Evolutionary conservation across 2,113 vertebrate species (phyloP).

Genomic region (Barbus barbus): DNA sequence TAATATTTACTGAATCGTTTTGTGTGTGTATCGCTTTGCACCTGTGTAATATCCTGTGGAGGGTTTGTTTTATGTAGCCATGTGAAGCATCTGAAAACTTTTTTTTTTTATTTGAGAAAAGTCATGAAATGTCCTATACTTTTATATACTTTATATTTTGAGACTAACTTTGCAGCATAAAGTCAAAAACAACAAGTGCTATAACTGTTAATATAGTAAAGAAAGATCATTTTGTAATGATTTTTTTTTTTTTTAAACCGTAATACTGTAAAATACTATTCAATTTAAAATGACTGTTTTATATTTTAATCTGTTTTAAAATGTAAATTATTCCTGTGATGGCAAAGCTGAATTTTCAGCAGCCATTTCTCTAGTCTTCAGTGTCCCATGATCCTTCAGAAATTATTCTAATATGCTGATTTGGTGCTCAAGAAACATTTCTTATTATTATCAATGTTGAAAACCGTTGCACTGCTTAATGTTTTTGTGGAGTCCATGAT

Average conservation of each 20-base stretch:
- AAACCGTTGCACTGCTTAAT: too few relatives aligned
- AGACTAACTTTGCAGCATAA: not conserved
- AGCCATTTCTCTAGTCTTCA: not conserved
- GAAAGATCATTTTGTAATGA: not conserved
- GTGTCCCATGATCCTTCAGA: not conserved
- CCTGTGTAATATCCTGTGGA: conserved; percentile 32
- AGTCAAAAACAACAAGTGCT: not conserved
- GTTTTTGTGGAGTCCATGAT: too few relatives aligned
- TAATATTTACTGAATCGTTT: conserved; percentile 34
- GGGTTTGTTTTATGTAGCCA: not conserved
- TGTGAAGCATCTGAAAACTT: not conserved
- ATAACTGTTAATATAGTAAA: not conserved
- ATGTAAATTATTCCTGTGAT: not conserved
- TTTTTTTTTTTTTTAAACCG: too few relatives aligned
- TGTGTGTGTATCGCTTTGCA: conserved; percentile 19
- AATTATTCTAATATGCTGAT: not conserved
- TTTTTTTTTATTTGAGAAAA: not conserved
- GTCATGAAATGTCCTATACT: not conserved
- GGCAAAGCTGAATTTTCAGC: not conserved
- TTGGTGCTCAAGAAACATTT: not conserved
- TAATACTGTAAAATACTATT: not conserved
- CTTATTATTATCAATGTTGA: not conserved
- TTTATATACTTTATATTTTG: not conserved
- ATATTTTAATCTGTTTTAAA: not conserved
- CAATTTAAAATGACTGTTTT: not conserved